Evolutionary conservation across 92 coral and sea anemone species (phyloP), one percentile per base, ranked within the genome.

Genomic region (Heliopora coerulea): DNA sequence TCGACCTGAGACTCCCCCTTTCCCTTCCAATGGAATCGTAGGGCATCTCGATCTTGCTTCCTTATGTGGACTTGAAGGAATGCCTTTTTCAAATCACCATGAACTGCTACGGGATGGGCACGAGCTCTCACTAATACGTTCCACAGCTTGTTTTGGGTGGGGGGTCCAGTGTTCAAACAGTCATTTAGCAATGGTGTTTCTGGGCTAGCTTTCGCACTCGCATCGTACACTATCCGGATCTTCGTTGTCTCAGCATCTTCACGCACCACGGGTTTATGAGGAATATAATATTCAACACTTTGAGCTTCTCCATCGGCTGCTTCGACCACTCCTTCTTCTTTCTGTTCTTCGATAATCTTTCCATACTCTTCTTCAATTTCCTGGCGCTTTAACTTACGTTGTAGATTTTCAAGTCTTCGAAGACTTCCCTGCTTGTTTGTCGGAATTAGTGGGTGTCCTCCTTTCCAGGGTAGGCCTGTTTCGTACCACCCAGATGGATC

Each of bases 231-330:
- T 18, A 85, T 75, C 25, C 89, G 68, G 20, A 85, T 58, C 63
- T 85, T 85, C 14, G 89, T 85, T 54, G 83, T 67, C 65, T 85
- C 85, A 10, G 82, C 80, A 37, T 81, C 77, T 54, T 85, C 85
- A 12, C 77, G 67, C 20, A 85, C 59, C 49, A 85, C 86, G 17
- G 89, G 82, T 62, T 82, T 73, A 54, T 81, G 86, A 14, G 89
- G 83, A 49, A 81, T 56, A 39, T 85, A 80, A 63, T 52, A 75
- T 74, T 85, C 79, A 54, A 70, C 73, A 21, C 85, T 86, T 50
- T 9, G 79, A 21, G 72, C 79, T 60, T 74, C 80, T 28, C 56
- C 15, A 21, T 80, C 62, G 66, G 89, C 89, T 32, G 49, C 73
- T 60, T 86, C 83, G 10, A 86, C 75, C 15, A 86, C 86, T 52